phyloP scores from a whole-genome alignment of 2,888 invertebrate species.

The Epistrophe grossulariae region DNA sequence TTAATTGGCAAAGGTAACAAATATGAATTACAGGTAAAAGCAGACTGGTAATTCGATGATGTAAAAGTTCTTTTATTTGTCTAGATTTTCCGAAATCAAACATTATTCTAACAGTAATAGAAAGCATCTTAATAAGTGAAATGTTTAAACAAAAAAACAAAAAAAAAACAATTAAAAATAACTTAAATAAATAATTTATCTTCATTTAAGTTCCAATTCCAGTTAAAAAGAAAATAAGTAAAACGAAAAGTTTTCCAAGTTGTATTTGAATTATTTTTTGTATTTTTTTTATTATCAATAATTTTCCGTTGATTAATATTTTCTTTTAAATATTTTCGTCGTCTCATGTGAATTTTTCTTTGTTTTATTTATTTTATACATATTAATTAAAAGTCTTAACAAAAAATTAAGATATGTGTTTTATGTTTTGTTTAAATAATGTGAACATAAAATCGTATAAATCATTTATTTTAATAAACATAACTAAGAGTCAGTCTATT shows the following conservation, averaged over 20 bases:
- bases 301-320: slow-evolving; percentile 60
- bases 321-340: slow-evolving; percentile 55
- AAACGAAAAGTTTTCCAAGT: slow-evolving; percentile 40
- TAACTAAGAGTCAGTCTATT: slow-evolving; percentile 74
- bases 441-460: slow-evolving; percentile 48
- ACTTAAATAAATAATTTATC: background rate
- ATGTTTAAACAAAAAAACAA: background rate
- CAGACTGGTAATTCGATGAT: background rate
- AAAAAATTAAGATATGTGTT: slow-evolving; percentile 64
- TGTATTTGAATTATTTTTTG: slow-evolving; percentile 52
- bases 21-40: too few relatives aligned
- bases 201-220: background rate
- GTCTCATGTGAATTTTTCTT: slow-evolving; percentile 43
- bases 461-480: slow-evolving; percentile 57
- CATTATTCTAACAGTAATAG: background rate
- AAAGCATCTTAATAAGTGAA: background rate
- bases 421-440: slow-evolving; percentile 43
- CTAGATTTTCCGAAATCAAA: background rate
- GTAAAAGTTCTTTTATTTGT: background rate
- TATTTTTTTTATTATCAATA: slow-evolving; percentile 41
- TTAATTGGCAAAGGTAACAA: too few relatives aligned
- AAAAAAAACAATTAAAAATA: background rate
- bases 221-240: slow-evolving; percentile 30
- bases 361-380: slow-evolving; percentile 53
- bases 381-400: slow-evolving; percentile 62